phyloP scores from a whole-genome alignment of 2,888 invertebrate genomes.

The Rotaria macrura region DNA sequence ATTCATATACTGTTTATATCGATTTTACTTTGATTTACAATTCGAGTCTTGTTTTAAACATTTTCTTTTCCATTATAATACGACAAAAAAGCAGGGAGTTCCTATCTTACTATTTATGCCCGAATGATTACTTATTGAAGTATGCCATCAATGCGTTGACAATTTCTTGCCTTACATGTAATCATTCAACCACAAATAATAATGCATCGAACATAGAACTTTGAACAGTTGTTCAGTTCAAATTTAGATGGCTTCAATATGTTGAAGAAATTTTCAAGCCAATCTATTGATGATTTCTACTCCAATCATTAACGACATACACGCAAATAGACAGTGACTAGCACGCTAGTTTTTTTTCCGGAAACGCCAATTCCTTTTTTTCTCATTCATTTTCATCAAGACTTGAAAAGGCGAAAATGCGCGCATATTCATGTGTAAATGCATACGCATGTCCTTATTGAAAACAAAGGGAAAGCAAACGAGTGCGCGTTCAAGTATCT shows the following conservation, averaged over 20 bases:
- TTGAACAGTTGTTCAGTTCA: background rate
- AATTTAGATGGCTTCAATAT: background rate
- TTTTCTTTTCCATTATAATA: too few species aligned
- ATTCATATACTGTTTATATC: too few species aligned
- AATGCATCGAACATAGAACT: too few species aligned
- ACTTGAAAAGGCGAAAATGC: background rate
- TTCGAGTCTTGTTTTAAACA: too few species aligned
- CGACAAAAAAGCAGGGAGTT: too few species aligned
- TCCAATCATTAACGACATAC: background rate
- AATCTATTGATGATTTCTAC: background rate
- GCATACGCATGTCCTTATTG: background rate
- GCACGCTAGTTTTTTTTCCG: background rate
- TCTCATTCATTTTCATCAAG: background rate
- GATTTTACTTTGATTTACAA: too few species aligned
- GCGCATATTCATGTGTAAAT: background rate
- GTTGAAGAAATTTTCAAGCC: background rate
- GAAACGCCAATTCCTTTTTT: background rate
- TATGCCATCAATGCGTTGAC: too few species aligned
- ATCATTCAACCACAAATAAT: background rate
- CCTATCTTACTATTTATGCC: too few species aligned
- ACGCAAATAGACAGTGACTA: background rate
- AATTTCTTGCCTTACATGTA: too few species aligned
- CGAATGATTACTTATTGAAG: too few species aligned
- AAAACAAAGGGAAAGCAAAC: background rate
- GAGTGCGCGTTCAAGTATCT: background rate